Evolutionary conservation across 2,888 invertebrate genomes (phyloP), one percentile per base, ranked within the genome.

Genomic region (Amphipoea oculea): DNA sequence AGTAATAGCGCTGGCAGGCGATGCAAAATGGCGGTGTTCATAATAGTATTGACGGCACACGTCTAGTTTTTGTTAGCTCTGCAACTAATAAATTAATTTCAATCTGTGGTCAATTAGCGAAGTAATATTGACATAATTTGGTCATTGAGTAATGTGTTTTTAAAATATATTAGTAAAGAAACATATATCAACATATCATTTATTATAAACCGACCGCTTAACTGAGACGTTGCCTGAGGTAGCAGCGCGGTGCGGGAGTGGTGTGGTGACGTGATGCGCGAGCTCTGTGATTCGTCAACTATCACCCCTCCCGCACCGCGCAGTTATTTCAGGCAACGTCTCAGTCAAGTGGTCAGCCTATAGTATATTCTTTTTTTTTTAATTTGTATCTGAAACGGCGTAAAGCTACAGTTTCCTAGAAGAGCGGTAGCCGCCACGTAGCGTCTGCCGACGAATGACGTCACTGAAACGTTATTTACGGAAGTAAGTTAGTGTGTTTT

Each of bases 21-120:
- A 45, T 45, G 45, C n/a, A n/a, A n/a, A n/a, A n/a, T n/a, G n/a
- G n/a, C n/a, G n/a, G n/a, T n/a, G n/a, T n/a, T 83, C 40, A 40
- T 62, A 45, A 82, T 79, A 89, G 85, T 90, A 92, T 90, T 89
- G 91, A 92, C 89, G 90, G 90, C 72, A 74, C 65, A 69, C 76
- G 78, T 77, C 76, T 63, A 78, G 65, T 83, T 81, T 85, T 88
- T 86, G 77, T 69, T 6, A 36, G 14, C 29, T 63, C 29, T 79
- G 74, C 60, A 78, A 74, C 73, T 74, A 78, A 76, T 87, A 70
- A 85, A 87, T 87, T 87, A 75, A 76, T 73, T 84, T 4, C 60
- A 79, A 79, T 77, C 73, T 78, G n/a, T 76, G 42, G 78, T 81
- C 88, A 79, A 82, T 88, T 89, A 86, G 73, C 73, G 23, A 45